Conservation (phyloP, 2,888 invertebrate species). For the Drosophila fulvimacula region DNA sequence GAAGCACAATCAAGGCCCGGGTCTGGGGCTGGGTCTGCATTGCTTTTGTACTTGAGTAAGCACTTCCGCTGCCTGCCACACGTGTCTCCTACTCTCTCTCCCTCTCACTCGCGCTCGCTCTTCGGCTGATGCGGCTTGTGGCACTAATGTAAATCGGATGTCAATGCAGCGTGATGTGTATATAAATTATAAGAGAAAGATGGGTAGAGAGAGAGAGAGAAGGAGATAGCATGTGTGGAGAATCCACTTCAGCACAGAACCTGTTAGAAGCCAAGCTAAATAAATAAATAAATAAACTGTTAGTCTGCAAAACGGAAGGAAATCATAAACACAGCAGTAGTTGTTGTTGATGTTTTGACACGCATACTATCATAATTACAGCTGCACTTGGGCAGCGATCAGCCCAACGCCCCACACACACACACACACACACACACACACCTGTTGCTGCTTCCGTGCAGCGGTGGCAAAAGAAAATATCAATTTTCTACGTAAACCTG, state of each 20-base stretch:
- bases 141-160: conserved; percentile 84
- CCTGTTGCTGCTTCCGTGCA: conserved; percentile 76
- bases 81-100: conserved; percentile 40
- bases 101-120: not conserved
- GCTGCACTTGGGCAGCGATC: conserved; percentile 49
- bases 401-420: conserved; percentile 47
- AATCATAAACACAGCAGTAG: conserved; percentile 78
- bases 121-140: conserved; percentile 29
- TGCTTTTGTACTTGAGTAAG: conserved; percentile 45
- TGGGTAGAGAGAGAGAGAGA: conserved; percentile 4
- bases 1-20: conserved; percentile 40
- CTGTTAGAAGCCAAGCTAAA: conserved; percentile 71
- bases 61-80: conserved; percentile 64
- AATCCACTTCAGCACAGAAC: conserved; percentile 60
- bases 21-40: not conserved
- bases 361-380: conserved; percentile 78
- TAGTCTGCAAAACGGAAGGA: conserved; percentile 82
- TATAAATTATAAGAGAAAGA: conserved; percentile 73
- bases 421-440: conserved; percentile 41
- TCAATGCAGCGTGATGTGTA: conserved; percentile 82
- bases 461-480: conserved; percentile 76
- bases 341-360: conserved; percentile 70
- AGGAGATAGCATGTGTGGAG: conserved; percentile 12
- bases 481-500: conserved; percentile 75
- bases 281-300: conserved; percentile 80